Evolutionary conservation across 1,140 invertebrate species (phyloP), one percentile per base, ranked within the genome.

Genomic region (Phymastichus coffea): DNA sequence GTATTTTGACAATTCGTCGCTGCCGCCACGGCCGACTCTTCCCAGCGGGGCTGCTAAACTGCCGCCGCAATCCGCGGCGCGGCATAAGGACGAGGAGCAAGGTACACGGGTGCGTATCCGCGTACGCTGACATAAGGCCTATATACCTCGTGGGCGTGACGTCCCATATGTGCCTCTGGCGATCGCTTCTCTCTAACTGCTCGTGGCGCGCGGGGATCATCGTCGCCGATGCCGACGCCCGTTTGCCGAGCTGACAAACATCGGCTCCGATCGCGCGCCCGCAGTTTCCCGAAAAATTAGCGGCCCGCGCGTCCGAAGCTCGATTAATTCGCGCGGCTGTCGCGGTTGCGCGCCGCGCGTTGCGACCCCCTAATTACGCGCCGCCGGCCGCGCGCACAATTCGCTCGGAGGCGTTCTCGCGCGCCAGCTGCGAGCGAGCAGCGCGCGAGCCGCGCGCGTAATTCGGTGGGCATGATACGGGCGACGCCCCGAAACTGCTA

Each of bases 131-230:
- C 60, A 65, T 33, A n/a, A n/a, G n/a, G n/a, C n/a, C n/a, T n/a
- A n/a, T n/a, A n/a, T n/a, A n/a, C 66, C 68, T 72, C 68, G 71
- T 72, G 70, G 74, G 74, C 74, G 74, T 77, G 73, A 74, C 71
- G 9, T 40, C 67, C 70, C 73, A 72, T 72, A 73, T 75, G 68
- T 52, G 66, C 66, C 63, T 62, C 61, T 38, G 61, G 46, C 51
- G n/a, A 28, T 54, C 56, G 63, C 47, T 51, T 17, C 22, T 44
- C 25, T 17, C 26, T 28, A 51, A 43, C 51, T 47, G 43, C 43
- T 56, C 38, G 14, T 54, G 15, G 4, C 6, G 26, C 37, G 25
- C 22, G 22, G 10, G 22, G 12, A 1, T 2, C 20, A 43, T 43
- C 4, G 47, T 30, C 15, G 19, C 10, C 30, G 15, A 37, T 22